phyloP scores from a whole-genome alignment of 2,113 vertebrate species.

The Sciurus niger region DNA sequence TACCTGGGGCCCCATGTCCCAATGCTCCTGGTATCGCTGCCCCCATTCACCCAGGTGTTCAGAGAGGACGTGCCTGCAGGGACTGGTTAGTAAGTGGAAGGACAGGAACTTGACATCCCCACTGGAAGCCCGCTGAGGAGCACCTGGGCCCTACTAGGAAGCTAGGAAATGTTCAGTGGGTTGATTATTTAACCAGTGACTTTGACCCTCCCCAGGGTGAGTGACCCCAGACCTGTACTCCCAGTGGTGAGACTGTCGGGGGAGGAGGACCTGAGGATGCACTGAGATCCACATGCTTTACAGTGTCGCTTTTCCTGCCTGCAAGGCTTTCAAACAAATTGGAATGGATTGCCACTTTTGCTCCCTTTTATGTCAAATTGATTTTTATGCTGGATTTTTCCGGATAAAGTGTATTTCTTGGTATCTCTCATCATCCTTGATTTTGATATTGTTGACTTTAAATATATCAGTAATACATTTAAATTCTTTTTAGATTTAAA shows the following conservation, averaged over 20 bases:
- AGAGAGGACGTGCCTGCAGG: neutral
- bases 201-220: neutral
- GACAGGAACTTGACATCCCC: neutral
- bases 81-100: neutral
- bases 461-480: too few relatives aligned
- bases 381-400: neutral
- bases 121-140: accelerated
- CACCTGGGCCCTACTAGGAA: too few relatives aligned
- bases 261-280: neutral
- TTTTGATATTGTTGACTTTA: neutral
- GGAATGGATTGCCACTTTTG: neutral
- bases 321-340: neutral
- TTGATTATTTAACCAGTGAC: neutral
- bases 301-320: neutral
- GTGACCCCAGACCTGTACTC: neutral
- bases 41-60: neutral
- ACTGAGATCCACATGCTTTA: neutral
- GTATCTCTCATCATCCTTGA: neutral
- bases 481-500: neutral
- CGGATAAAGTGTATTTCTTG: neutral
- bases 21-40: neutral
- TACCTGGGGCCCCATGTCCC: neutral
- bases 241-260: neutral
- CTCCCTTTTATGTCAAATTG: neutral
- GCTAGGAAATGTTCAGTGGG: neutral